Evolutionary conservation across 2,888 invertebrate genomes (phyloP), one percentile per base, ranked within the genome.

Genomic region (Tolmerus cingulatus): DNA sequence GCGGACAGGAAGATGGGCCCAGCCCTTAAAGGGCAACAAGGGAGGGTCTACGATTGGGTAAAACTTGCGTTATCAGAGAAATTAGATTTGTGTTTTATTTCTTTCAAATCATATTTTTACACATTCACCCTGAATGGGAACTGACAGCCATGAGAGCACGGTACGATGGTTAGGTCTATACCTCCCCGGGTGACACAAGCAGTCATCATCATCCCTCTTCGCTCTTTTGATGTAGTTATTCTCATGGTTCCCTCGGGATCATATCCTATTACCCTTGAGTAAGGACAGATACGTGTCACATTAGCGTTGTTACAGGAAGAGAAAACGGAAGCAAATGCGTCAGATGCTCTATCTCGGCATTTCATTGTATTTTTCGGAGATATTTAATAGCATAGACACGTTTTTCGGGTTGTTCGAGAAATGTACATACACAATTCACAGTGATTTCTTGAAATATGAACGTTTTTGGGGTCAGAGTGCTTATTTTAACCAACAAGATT

Each of bases 181-280:
- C 66, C 78, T 51, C 66, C 46, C 82, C 82, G 57, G 30, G 37
- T 82, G 82, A 82, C 82, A 82, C 82, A 82, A 82, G 34, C 82
- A 82, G 82, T 82, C 82, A 82, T 82, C 82, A 82, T 82, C 82
- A 82, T 82, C 82, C 57, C 57, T 27, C 37, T 82, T 30, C 37
- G 57, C 57, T 82, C 82, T 57, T 82, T 82, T 82, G 82, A 82
- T 82, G 82, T 82, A 82, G 82, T 82, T 82, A 66, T 82, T 27
- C 55, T 66, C 66, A 82, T 82, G 57, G 66, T 51, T 82, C 82
- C 82, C 82, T 66, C 19, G 66, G 37, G 82, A 66, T 82, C 82
- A 40, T 82, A 82, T 82, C 82, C 82, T 82, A 82, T 82, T 82
- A 82, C 66, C 82, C 82, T 57, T 82, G 82, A 82, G 82, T 82